Evolutionary conservation across 2,113 vertebrate genomes (phyloP).

Genomic region (Stercorarius parasiticus): DNA sequence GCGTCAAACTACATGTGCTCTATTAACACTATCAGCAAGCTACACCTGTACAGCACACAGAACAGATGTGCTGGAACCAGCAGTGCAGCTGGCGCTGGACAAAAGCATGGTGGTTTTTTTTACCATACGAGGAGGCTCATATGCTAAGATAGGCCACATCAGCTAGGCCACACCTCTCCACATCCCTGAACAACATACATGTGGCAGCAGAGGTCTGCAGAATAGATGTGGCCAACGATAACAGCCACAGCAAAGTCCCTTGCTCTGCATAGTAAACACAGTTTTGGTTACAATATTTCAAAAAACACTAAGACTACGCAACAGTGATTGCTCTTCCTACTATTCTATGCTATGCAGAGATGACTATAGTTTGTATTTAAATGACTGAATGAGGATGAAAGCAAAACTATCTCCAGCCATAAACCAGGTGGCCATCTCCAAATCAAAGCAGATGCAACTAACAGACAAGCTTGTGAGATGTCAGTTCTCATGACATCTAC

Average conservation of each 20-base stretch:
- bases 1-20: background rate
- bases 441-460: constrained; percentile 43
- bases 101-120: background rate
- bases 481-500: constrained; percentile 12
- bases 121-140: rapidly evolving
- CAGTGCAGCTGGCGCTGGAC: background rate
- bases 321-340: background rate
- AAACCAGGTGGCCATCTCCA: constrained; percentile 14
- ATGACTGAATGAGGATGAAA: constrained; percentile 22
- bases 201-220: background rate
- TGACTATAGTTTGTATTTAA: background rate
- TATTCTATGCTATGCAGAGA: background rate
- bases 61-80: background rate
- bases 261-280: background rate
- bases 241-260: background rate
- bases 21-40: background rate
- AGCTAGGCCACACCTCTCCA: background rate
- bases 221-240: background rate
- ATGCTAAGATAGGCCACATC: background rate
- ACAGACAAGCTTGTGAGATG: background rate
- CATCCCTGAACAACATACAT: rapidly evolving
- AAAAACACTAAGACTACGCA: background rate
- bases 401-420: constrained; percentile 23
- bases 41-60: background rate
- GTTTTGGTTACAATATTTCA: background rate